phyloP scores from a whole-genome alignment of 2,888 invertebrate genomes.

The Helleia helle region DNA sequence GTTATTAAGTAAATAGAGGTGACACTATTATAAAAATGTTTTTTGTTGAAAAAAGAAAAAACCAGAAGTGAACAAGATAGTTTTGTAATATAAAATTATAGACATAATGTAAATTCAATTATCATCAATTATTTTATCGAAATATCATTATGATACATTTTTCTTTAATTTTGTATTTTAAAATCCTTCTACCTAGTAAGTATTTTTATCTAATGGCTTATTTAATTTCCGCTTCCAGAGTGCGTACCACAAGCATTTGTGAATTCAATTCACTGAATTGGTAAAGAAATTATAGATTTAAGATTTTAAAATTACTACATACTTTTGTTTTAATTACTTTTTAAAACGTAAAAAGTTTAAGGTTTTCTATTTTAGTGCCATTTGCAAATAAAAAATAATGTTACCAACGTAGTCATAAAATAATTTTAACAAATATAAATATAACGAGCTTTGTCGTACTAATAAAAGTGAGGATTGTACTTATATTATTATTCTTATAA shows the following conservation, averaged over 20 bases:
- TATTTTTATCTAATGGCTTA: background rate
- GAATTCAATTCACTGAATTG: background rate
- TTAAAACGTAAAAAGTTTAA: background rate
- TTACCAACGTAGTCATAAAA: constrained; percentile 21
- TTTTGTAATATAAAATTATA: no score
- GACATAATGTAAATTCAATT: no score
- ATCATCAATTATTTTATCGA: no score
- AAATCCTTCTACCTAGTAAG: no score
- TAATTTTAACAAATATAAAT: constrained; percentile 7
- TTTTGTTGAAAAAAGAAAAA: no score
- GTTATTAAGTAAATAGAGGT: no score
- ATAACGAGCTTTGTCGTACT: constrained; percentile 6
- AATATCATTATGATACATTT: no score
- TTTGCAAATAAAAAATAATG: constrained; percentile 20
- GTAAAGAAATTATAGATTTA: background rate
- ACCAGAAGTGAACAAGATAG: no score
- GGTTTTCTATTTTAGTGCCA: constrained; percentile 22
- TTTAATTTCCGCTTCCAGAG: background rate
- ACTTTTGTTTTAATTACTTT: background rate
- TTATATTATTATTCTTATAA: constrained; percentile 4
- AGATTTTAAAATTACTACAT: background rate
- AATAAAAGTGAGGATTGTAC: constrained; percentile 8
- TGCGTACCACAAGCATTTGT: constrained; percentile 7
- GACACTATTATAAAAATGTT: no score
- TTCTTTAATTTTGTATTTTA: no score